Percentiles rank a stretch among this genome's conserved stretches.
These are phyloP conservation scores for Agriopis aurantiaria DNA, from an alignment of 2,888 invertebrate genomes.

Conservation along the genomic window DNA sequence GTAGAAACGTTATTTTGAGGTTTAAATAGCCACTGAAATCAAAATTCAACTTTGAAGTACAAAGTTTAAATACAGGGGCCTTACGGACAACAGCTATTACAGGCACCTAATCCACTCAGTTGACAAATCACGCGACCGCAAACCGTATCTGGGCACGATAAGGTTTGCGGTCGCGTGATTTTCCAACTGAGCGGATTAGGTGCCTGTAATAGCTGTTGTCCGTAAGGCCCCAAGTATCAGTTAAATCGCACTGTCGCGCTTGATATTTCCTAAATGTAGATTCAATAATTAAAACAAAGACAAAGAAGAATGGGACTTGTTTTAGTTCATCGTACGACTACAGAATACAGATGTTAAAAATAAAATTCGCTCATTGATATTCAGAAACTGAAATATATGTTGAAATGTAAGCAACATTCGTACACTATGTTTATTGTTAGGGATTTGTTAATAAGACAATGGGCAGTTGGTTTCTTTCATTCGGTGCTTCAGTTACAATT, in stretches of 20 bases:
- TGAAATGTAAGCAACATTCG: slow-evolving; percentile 49
- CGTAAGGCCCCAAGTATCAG: no score
- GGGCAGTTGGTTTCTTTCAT: slow-evolving; percentile 24
- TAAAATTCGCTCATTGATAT: slow-evolving; percentile 53
- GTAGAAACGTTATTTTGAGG: no score
- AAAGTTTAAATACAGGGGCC: background rate
- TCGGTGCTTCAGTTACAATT: slow-evolving; percentile 13
- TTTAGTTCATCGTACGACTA: slow-evolving; percentile 9
- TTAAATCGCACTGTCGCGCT: background rate
- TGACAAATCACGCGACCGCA: no score
- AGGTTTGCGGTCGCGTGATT: no score
- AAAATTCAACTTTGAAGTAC: no score
- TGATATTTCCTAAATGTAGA: background rate
- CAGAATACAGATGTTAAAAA: slow-evolving; percentile 42
- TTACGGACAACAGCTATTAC: no score
- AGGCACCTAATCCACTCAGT: no score
- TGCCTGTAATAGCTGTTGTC: no score
- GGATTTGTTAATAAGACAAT: slow-evolving; percentile 41
- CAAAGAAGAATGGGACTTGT: slow-evolving; percentile 11
- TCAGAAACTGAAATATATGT: slow-evolving; percentile 51
- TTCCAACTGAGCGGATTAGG: no score
- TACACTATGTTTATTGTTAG: slow-evolving; percentile 30
- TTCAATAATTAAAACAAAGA: slow-evolving; percentile 6
- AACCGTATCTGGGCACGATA: no score
- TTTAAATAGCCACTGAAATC: background rate